These are phyloP conservation scores for Linyphia triangularis DNA, from an alignment of 2,888 invertebrate genomes.

Conservation along the genomic window DNA sequence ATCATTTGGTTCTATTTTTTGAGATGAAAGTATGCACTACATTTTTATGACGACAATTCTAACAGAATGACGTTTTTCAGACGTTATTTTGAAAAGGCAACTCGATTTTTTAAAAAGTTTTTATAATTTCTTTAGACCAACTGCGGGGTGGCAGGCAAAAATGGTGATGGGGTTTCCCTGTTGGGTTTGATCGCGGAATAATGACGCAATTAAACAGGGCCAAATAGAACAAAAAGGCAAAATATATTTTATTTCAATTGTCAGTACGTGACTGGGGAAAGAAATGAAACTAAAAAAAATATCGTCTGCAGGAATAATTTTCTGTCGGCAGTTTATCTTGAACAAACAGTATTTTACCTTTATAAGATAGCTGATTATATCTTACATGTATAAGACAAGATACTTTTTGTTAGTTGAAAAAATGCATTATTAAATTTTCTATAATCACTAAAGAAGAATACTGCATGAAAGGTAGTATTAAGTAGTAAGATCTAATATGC, in stretches of 20 bases:
- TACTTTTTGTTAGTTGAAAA: no score
- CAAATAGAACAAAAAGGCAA: neutral
- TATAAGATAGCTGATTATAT: no score
- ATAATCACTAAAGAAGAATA: no score
- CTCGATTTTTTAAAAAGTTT: neutral
- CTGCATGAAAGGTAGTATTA: no score
- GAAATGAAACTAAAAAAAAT: no score
- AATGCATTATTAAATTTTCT: no score
- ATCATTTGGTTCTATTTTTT: constrained; percentile 44
- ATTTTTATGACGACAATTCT: constrained; percentile 25
- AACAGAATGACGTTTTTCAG: constrained; percentile 25
- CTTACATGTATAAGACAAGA: no score
- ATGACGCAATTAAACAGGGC: neutral
- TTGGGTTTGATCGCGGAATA: neutral
- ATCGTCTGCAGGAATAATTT: no score
- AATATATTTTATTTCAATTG: neutral
- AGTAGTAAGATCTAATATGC: no score
- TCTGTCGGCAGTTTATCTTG: no score
- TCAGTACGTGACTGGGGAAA: neutral
- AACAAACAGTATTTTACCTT: no score
- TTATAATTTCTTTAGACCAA: neutral
- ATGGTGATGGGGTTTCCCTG: constrained; percentile 4
- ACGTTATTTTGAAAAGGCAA: constrained; percentile 24
- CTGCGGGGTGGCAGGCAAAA: neutral
- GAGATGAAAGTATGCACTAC: constrained; percentile 27